These are phyloP conservation scores for Arnoldichthys spilopterus DNA, from an alignment of 2,797 vertebrate species.

Conservation along the genomic window DNA sequence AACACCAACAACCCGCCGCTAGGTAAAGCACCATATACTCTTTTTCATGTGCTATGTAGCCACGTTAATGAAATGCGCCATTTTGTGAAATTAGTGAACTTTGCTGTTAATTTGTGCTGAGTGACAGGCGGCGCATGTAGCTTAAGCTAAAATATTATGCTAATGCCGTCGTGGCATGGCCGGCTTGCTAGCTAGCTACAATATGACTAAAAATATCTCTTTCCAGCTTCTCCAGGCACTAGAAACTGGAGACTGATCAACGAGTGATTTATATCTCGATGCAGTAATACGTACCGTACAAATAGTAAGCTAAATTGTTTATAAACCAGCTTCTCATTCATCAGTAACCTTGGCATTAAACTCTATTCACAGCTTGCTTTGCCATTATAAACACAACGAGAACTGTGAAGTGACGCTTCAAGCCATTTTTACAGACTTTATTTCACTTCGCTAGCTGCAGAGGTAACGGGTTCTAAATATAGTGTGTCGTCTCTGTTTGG, in stretches of 20 bases:
- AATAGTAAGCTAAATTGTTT: background rate
- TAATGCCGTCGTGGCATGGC: slow-evolving; percentile 51
- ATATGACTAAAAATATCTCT: background rate
- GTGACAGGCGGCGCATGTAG: slow-evolving; percentile 7
- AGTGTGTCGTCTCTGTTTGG: background rate
- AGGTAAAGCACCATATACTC: slow-evolving; percentile 63
- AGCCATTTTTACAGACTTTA: background rate
- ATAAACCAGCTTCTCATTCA: slow-evolving; percentile 2
- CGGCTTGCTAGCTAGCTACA: background rate
- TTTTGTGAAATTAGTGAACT: no score
- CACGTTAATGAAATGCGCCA: background rate
- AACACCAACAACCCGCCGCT: slow-evolving; percentile 76
- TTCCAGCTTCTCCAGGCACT: background rate
- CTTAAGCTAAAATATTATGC: background rate
- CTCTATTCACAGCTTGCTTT: no score
- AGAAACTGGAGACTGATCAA: background rate
- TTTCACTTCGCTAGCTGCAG: background rate
- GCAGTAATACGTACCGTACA: no score
- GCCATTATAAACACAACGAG: no score
- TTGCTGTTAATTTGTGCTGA: background rate
- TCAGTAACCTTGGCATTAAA: background rate
- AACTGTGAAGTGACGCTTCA: background rate
- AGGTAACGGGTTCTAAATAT: background rate
- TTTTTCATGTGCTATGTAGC: background rate
- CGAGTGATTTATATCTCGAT: background rate